Base-by-base conservation (phyloP, 2,113 vertebrate genomes). In the Hydrochoerus hydrochaeris region DNA sequence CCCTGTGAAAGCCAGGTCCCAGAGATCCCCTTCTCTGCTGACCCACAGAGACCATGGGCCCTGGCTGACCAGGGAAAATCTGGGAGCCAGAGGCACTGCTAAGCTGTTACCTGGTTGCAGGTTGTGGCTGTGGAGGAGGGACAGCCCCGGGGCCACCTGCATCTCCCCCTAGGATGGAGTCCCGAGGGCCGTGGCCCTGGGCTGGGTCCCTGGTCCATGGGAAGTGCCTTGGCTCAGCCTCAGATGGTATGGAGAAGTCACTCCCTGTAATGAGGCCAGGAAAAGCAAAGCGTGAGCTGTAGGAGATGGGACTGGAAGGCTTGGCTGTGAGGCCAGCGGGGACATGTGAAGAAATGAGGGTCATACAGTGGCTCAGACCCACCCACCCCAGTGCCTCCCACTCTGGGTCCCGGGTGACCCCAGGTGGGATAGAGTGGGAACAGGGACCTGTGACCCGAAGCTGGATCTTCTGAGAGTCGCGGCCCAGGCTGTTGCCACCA, bases 401-500 rank as follows among this genome's bases (percentile, higher is more conserved):
- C 35, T 10, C 41, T n/a, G 32, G 57, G 94, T 67, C 81, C 52
- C 26, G 1, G 1, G 60, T 54, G 24, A 71, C 22, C 17, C 30
- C 62, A 32, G 3, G 17, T 19, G 14, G 30, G n/a, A 35, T 16
- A 22, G n/a, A 52, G 46, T 9, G 30, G 8, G 19, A n/a, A 3
- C 6, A 87, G 10, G 98, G 93, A 99, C 99, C 99, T 98, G 97
- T 98, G 97, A 99, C 96, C 14, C 96, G 99, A 52, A 99, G 98
- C 93, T 98, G 99, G 63, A 99, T 98, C 97, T 99, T 98, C 96
- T 99, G 99, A 30, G 98, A 98, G 49, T 98, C 93, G 97, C 4
- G 97, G 95, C 67, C 99, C 98, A 35, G 98, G 98, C 98, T 98
- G 26, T 98, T 98, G 32, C 98, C 98, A 62, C 99, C 97, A 78